Conservation (phyloP, 2,797 vertebrate species). For the Lagodon rhomboides region DNA sequence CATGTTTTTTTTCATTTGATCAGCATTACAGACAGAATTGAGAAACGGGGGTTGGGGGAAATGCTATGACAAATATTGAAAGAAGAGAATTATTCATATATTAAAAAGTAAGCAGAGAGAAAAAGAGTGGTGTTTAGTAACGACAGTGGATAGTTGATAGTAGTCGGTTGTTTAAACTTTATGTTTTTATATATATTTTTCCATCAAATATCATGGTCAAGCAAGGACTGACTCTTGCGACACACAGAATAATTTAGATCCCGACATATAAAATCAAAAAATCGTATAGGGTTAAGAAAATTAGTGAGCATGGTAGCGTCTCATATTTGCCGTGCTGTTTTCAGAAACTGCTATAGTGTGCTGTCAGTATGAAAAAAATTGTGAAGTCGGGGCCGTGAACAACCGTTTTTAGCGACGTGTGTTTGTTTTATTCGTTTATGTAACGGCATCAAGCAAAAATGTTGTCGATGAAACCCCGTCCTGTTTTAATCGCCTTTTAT, state of each 20-base stretch:
- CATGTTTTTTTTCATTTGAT: slow-evolving; percentile 46
- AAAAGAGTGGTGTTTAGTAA: slow-evolving; percentile 33
- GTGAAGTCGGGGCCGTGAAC: slow-evolving; percentile 66
- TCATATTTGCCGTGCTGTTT: slow-evolving; percentile 71
- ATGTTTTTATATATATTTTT: slow-evolving; percentile 67
- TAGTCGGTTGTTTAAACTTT: slow-evolving; percentile 52
- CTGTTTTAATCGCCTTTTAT: slow-evolving; percentile 73
- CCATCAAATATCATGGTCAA: slow-evolving; percentile 54
- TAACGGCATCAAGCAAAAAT: slow-evolving; percentile 57
- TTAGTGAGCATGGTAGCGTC: slow-evolving; percentile 75
- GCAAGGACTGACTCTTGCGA: slow-evolving; percentile 53
- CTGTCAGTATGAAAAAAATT: slow-evolving; percentile 60
- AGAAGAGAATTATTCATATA: slow-evolving; percentile 40
- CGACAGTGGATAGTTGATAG: slow-evolving; percentile 29
- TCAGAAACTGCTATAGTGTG: slow-evolving; percentile 64
- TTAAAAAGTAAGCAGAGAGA: slow-evolving; percentile 42
- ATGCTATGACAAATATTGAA: slow-evolving; percentile 40
- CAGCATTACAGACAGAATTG: slow-evolving; percentile 39
- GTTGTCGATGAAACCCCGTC: slow-evolving; percentile 70
- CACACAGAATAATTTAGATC: slow-evolving; percentile 56
- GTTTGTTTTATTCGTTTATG: slow-evolving; percentile 70
- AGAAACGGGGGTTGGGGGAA: slow-evolving; percentile 18
- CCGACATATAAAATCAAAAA: slow-evolving; percentile 62
- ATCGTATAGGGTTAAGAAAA: slow-evolving; percentile 58
- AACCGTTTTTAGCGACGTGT: slow-evolving; percentile 68